phyloP scores from a whole-genome alignment of 2,888 invertebrate species.

The Dichetophora obliterata region DNA sequence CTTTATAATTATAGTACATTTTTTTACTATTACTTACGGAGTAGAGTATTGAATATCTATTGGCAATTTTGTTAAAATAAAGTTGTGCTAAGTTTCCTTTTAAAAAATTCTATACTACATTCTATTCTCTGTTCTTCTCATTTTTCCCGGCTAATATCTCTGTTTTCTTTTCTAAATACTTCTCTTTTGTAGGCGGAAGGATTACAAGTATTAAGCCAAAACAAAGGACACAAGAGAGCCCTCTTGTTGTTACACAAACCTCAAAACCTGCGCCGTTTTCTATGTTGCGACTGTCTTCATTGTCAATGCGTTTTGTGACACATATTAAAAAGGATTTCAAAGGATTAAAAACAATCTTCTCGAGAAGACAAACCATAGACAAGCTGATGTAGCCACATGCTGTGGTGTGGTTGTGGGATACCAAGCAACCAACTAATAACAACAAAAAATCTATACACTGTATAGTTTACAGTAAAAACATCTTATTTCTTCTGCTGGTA shows the following conservation, averaged over 20 bases:
- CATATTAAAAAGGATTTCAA: constrained; percentile 34
- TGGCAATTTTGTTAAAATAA: too few relatives aligned
- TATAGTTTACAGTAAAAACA: background rate
- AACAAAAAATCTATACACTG: background rate
- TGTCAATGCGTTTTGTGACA: constrained; percentile 1
- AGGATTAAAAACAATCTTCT: constrained; percentile 17
- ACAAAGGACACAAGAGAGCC: constrained; percentile 1
- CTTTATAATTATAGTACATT: too few relatives aligned
- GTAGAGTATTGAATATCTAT: too few relatives aligned
- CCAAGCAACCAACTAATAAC: background rate
- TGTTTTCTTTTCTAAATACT: background rate
- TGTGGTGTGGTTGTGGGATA: background rate
- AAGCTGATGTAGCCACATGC: background rate
- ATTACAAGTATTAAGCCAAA: background rate
- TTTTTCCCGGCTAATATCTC: background rate
- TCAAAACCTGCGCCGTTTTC: background rate
- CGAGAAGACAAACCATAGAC: too few relatives aligned
- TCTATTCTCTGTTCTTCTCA: too few relatives aligned
- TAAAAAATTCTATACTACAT: too few relatives aligned
- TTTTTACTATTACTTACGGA: too few relatives aligned
- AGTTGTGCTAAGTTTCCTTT: too few relatives aligned
- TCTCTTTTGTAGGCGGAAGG: constrained; percentile 17
- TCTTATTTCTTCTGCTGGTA: background rate
- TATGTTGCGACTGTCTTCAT: background rate
- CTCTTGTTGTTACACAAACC: background rate